Percentiles rank a stretch among this genome's conserved stretches.
Evolutionary conservation across 2,113 vertebrate genomes (phyloP).

Genomic region (Cephalopterus ornatus): DNA sequence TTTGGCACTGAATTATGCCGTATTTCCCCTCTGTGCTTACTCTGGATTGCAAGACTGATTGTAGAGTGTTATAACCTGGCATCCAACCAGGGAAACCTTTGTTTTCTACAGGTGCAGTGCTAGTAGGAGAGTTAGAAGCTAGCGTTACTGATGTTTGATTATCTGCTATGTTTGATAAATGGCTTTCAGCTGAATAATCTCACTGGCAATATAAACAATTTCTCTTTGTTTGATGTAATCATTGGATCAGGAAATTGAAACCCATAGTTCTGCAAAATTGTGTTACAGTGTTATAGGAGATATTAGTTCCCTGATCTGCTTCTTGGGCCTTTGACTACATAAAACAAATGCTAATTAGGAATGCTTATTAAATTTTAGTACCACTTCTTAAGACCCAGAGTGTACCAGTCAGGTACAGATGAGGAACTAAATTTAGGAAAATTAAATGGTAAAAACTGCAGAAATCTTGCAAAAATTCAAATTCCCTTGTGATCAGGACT

Average conservation of each 20-base stretch:
- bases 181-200: conserved; percentile 3
- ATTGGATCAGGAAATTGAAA: conserved; percentile 12
- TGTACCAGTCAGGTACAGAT: not conserved
- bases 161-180: conserved; percentile 45
- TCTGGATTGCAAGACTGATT: not conserved
- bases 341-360: not conserved
- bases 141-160: conserved; percentile 22
- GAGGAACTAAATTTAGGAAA: not conserved
- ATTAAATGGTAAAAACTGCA: not conserved
- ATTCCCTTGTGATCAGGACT: not conserved
- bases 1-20: not conserved
- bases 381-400: not conserved
- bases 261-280: not conserved
- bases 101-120: not conserved
- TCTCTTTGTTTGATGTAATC: conserved; percentile 11
- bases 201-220: not conserved
- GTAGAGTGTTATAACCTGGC: not conserved
- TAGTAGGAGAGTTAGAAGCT: not conserved
- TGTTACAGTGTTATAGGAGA: not conserved
- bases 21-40: not conserved
- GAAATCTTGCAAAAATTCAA: not conserved
- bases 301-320: not conserved
- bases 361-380: not conserved
- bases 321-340: not conserved
- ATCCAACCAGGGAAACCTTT: not conserved